Evolutionary conservation across 1,140 invertebrate genomes (phyloP).

Genomic region (Drosophila oshimai): DNA sequence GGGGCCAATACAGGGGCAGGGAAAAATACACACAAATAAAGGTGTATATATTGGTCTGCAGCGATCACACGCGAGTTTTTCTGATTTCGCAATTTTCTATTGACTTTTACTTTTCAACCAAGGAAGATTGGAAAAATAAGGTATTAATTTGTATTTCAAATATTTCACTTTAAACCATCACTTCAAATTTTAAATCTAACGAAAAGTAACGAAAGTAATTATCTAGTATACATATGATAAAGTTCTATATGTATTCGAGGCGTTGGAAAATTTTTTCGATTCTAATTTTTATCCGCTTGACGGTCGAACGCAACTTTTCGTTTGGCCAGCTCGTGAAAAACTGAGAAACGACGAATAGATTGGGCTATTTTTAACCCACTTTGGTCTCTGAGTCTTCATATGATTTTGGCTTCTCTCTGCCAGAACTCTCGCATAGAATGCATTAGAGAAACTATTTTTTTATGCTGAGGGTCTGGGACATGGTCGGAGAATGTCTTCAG

Average conservation of each 20-base stretch:
- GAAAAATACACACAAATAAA: constrained; percentile 6
- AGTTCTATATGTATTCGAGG: constrained; percentile 50
- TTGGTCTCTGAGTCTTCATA: neutral
- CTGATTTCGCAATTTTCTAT: constrained; percentile 73
- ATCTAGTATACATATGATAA: constrained; percentile 64
- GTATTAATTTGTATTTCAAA: neutral
- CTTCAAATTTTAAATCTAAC: neutral
- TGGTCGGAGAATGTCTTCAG: constrained; percentile 5
- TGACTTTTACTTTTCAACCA: constrained; percentile 59
- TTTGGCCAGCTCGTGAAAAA: constrained; percentile 70
- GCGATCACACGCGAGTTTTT: constrained; percentile 51
- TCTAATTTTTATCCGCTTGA: constrained; percentile 46
- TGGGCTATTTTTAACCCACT: constrained; percentile 73
- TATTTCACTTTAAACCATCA: neutral
- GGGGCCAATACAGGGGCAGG: constrained; percentile 1
- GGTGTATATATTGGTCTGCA: constrained; percentile 17
- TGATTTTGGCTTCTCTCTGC: neutral
- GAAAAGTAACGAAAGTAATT: constrained; percentile 39
- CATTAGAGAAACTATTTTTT: constrained; percentile 10
- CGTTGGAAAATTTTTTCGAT: constrained; percentile 60
- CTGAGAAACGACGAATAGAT: constrained; percentile 61
- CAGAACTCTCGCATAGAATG: constrained; percentile 31
- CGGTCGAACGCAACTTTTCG: constrained; percentile 62
- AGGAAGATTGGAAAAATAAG: neutral
- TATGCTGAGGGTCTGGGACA: neutral